These are phyloP conservation scores for Stylophora pistillata DNA, from an alignment of 64 coral and sea anemone species.

Conservation along the genomic window DNA sequence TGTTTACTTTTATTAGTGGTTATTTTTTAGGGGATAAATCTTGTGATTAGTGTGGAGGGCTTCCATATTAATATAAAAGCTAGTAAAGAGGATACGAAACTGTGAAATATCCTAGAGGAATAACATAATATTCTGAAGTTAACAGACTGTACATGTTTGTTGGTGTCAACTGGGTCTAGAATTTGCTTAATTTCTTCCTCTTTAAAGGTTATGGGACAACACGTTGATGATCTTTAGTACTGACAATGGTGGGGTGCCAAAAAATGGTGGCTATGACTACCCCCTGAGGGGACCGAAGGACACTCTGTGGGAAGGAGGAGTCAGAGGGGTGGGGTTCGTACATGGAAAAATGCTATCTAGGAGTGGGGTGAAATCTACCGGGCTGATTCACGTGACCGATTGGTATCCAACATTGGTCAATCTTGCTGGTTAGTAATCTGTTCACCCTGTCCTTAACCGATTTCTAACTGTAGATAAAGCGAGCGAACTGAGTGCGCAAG, in stretches of 20 bases:
- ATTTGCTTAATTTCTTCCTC: neutral
- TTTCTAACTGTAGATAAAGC: no score
- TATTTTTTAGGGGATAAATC: no score
- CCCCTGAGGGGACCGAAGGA: conserved; percentile 83
- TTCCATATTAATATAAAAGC: no score
- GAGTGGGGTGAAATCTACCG: conserved; percentile 58
- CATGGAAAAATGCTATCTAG: conserved; percentile 59
- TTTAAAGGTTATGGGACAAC: conserved; percentile 81
- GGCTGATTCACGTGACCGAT: conserved; percentile 75
- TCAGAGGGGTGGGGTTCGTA: conserved; percentile 85
- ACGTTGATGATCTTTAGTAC: conserved; percentile 83
- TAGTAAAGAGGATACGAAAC: no score
- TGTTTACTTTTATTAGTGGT: no score
- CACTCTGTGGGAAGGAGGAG: conserved; percentile 90
- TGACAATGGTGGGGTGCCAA: conserved; percentile 84
- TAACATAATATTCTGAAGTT: neutral
- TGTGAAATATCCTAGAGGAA: no score
- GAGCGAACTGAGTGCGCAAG: no score
- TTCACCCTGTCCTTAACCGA: no score
- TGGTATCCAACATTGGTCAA: conserved; percentile 82
- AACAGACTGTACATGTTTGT: neutral
- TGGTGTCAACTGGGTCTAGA: neutral
- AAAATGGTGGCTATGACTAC: conserved; percentile 81
- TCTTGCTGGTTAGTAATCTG: conserved; percentile 54
- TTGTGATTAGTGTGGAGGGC: no score